These are phyloP conservation scores for Aeoliscus strigatus DNA, from an alignment of 2,797 vertebrate genomes.

Conservation along the genomic window DNA sequence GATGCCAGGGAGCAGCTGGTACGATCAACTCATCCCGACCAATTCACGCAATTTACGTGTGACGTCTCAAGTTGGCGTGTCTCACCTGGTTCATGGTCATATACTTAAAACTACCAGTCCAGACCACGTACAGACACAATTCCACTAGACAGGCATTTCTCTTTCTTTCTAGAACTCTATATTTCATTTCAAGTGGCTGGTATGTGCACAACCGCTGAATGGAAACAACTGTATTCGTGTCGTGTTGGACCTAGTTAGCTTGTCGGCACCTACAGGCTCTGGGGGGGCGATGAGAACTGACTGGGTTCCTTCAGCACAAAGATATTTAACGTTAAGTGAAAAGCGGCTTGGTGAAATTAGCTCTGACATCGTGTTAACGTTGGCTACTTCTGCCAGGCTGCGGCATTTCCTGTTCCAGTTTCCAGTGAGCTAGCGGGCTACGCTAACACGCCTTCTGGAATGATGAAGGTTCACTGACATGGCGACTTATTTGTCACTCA, in stretches of 20 bases:
- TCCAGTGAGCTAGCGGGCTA: slow-evolving; percentile 37
- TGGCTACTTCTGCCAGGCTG: background rate
- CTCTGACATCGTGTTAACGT: background rate
- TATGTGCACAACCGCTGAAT: background rate
- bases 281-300: too few relatives aligned
- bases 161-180: too few relatives aligned
- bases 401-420: slow-evolving; percentile 63
- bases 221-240: background rate
- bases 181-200: background rate
- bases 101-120: background rate
- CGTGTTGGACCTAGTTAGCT: background rate
- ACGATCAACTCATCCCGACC: background rate
- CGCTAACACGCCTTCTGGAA: slow-evolving; percentile 29
- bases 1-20: background rate
- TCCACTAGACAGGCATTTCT: too few relatives aligned
- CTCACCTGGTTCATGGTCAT: background rate
- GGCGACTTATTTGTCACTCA: too few relatives aligned
- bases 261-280: background rate
- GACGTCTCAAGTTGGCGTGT: background rate
- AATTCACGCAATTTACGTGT: background rate
- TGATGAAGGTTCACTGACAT: background rate
- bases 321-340: background rate
- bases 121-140: too few relatives aligned
- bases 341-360: background rate
- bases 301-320: accelerated